These are phyloP conservation scores for Tipula lateralis DNA, from an alignment of 2,888 invertebrate species.

Conservation along the genomic window DNA sequence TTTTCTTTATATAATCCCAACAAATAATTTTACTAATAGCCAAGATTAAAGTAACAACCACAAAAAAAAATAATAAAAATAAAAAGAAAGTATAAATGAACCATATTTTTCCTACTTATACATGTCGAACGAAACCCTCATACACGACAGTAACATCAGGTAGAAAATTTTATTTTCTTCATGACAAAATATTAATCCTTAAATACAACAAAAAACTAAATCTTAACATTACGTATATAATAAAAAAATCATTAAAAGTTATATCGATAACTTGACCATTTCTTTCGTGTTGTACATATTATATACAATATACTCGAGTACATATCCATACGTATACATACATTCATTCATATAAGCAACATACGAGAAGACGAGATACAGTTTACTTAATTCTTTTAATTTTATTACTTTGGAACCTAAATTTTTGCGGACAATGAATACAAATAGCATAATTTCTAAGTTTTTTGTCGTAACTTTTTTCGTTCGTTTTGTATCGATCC, in stretches of 20 bases:
- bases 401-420: not conserved
- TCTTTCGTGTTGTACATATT: not conserved
- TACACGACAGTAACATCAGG: slow-evolving; percentile 4
- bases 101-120: not conserved
- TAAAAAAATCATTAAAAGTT: not conserved
- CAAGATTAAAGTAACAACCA: slow-evolving; percentile 14
- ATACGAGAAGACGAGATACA: not conserved
- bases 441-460: not conserved
- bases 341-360: not conserved
- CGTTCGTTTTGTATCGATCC: not conserved
- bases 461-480: not conserved
- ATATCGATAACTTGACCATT: not conserved
- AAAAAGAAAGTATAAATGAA: not conserved
- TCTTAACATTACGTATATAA: not conserved
- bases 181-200: slow-evolving; percentile 1
- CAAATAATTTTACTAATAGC: slow-evolving; percentile 24
- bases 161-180: not conserved
- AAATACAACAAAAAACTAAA: not conserved
- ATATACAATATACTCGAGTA: too few relatives aligned
- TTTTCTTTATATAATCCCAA: not conserved
- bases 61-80: not conserved
- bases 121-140: not conserved
- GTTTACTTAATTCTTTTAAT: not conserved
- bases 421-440: slow-evolving; percentile 9
- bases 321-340: not conserved